Base-by-base conservation (phyloP, 2,797 vertebrate genomes). In the Steatocranus sp. region DNA sequence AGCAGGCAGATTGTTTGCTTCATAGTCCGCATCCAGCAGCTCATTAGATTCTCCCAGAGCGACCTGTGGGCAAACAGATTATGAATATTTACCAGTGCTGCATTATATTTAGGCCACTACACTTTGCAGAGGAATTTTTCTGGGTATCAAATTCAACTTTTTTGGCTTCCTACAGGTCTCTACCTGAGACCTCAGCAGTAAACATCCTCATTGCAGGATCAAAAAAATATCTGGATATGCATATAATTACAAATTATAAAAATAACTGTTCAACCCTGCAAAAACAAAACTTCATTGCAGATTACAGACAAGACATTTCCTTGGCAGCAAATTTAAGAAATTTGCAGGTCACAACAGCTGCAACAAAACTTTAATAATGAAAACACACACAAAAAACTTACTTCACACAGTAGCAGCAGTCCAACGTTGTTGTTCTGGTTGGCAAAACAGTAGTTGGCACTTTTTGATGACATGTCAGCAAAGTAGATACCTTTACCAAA, bases 401-500 rank as follows among this genome's bases (percentile, higher is more conserved):
- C 97, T 96, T 98, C 98, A 58, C 96, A 97, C 23, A 98, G 94
- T 7, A 98, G 91, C 76, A 98, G 90, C 41, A 98, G 92, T 2
- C 97, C 97, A 1, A 87, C 68, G 5, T 96, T 88, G 82, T 94
- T 97, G 79, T 95, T 90, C 76, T 89, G 96, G 58, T 81, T 96
- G 76, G 97, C 90, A 56, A 97, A 98, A 90, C 97, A 98, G 93
- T 98, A 98, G 94, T 98, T 98, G 87, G 97, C 97, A 51, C 97
- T 98, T 89, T 98, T 98, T 41, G 98, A 98, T 2, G 97, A 98
- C 97, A 98, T 97, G 92, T 98, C 98, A 5, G 97, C 97, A 87
- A 98, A 98, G 88, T 98, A 98, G 93, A 98, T 97, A 1, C 98
- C 98, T 95, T 98, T 98, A 43, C 98, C 98, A 86, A 98, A 98